phyloP scores from a whole-genome alignment of 2,888 invertebrate genomes.

The Loripinus fragilis region DNA sequence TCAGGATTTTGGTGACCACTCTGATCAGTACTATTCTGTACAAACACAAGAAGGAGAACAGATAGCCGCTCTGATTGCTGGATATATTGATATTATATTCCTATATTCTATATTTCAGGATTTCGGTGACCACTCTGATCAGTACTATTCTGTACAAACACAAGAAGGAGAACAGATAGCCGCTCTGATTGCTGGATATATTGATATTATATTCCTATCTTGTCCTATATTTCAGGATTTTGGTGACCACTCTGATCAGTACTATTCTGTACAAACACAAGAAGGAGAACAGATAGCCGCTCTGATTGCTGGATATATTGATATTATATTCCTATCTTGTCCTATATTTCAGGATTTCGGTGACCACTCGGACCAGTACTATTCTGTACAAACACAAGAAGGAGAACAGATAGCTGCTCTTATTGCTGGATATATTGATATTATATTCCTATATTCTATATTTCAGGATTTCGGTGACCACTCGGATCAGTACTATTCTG shows the following conservation, averaged over 20 bases:
- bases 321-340: too few species aligned
- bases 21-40: conserved; percentile 99
- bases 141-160: conserved; percentile 99
- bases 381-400: conserved; percentile 99
- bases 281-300: conserved; percentile 99
- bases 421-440: conserved; percentile 99
- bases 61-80: conserved; percentile 98
- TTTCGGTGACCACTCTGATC: conserved; percentile 99
- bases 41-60: conserved; percentile 97
- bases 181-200: conserved; percentile 99
- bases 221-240: conserved; percentile 88
- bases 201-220: conserved; percentile 97
- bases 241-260: conserved; percentile 99
- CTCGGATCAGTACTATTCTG: conserved; percentile 99
- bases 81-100: conserved; percentile 99
- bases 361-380: conserved; percentile 99
- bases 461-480: conserved; percentile 97
- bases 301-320: conserved; percentile 99
- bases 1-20: conserved; percentile 98
- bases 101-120: conserved; percentile 86
- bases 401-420: conserved; percentile 99
- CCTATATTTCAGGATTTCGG: conserved; percentile 91
- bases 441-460: conserved; percentile 90
- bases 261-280: conserved; percentile 97
- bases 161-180: conserved; percentile 99